phyloP scores from a whole-genome alignment of 2,797 vertebrate genomes.

The Mareca strepera region DNA sequence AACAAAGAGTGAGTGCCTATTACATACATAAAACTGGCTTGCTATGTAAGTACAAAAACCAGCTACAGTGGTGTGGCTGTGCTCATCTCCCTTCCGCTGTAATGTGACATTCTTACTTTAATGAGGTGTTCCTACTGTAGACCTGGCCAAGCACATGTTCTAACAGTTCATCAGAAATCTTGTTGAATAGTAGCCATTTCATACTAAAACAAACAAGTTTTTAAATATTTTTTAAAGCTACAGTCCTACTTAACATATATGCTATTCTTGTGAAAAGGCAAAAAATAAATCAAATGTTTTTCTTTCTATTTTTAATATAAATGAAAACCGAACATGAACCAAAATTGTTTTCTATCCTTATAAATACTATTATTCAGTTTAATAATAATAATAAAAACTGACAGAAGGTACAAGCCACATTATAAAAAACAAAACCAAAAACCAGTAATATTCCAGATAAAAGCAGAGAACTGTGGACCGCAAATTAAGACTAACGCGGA shows the following conservation, averaged over 20 bases:
- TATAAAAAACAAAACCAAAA: neutral
- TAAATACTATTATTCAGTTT: neutral
- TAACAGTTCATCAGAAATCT: slow-evolving; percentile 13
- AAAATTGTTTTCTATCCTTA: neutral
- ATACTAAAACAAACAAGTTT: neutral
- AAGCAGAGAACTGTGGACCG: slow-evolving; percentile 20
- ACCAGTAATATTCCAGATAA: slow-evolving; percentile 14
- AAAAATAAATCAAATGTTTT: neutral
- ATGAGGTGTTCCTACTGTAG: neutral
- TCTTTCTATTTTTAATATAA: neutral
- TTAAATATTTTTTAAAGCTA: neutral
- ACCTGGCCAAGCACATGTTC: neutral
- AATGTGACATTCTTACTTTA: neutral
- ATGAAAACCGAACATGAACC: neutral
- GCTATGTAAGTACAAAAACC: neutral
- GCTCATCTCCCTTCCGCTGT: neutral
- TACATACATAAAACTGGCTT: neutral
- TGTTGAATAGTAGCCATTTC: neutral
- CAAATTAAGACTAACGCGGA: slow-evolving; percentile 53
- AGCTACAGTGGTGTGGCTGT: neutral
- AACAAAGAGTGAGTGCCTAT: neutral
- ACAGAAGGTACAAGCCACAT: neutral
- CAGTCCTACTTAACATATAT: neutral
- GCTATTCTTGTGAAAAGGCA: neutral
- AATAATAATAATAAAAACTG: neutral